Evolutionary conservation across 92 coral and sea anemone species (phyloP).

Genomic region (Parazoanthus swiftii): DNA sequence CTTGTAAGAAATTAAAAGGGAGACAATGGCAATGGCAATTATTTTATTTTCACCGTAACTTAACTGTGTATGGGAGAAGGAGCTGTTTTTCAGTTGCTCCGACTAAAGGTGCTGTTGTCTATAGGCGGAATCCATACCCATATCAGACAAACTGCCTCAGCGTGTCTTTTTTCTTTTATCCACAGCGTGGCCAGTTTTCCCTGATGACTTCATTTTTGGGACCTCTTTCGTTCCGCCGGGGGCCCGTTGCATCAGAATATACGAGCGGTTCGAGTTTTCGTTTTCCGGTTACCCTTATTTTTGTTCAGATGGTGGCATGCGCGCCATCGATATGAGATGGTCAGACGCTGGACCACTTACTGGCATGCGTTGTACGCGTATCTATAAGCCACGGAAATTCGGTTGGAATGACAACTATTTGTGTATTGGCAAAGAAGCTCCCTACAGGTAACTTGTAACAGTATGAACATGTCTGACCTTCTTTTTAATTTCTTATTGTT

Average conservation of each 20-base stretch:
- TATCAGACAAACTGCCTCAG: no score
- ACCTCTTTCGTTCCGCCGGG: slow-evolving; percentile 34
- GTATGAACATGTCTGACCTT: neutral
- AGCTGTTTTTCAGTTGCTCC: no score
- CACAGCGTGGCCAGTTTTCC: slow-evolving; percentile 85
- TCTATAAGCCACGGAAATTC: slow-evolving; percentile 52
- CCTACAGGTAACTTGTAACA: slow-evolving; percentile 30
- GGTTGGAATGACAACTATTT: slow-evolving; percentile 50
- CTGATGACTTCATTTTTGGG: slow-evolving; percentile 77
- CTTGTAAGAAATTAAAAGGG: no score
- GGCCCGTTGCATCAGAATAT: slow-evolving; percentile 65
- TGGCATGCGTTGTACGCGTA: slow-evolving; percentile 64
- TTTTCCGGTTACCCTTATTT: slow-evolving; percentile 4
- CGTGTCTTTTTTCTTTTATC: slow-evolving; percentile 6
- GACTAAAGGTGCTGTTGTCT: no score
- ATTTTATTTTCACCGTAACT: no score
- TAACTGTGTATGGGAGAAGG: no score
- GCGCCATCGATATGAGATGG: slow-evolving; percentile 71
- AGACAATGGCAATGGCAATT: no score
- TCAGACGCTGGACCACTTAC: slow-evolving; percentile 45
- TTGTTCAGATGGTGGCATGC: slow-evolving; percentile 77
- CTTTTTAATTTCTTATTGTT: neutral
- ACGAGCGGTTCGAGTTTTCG: slow-evolving; percentile 64
- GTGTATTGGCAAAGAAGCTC: slow-evolving; percentile 40
- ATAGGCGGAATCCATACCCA: no score